phyloP scores from a whole-genome alignment of 2,888 invertebrate species.

The Zaprionus lineosus region DNA sequence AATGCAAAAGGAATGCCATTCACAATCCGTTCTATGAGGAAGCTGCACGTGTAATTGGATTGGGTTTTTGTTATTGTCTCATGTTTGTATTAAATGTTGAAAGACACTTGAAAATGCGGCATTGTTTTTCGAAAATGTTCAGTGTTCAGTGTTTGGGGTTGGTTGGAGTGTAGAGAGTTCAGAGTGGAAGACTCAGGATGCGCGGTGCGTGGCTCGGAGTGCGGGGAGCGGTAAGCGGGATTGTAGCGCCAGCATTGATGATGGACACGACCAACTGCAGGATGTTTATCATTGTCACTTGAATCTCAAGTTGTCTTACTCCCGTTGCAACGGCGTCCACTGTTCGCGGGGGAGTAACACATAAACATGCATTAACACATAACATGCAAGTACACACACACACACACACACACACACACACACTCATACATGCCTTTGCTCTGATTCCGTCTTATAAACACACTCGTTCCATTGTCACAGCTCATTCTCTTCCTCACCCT shows the following conservation, averaged over 20 bases:
- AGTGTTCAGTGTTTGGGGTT: background rate
- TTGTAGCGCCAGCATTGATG: conserved; percentile 46
- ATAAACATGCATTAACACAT: too few species aligned
- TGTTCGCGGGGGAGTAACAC: conserved; percentile 50
- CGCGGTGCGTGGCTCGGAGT: too few species aligned
- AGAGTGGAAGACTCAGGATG: too few species aligned
- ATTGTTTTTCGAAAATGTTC: conserved; percentile 1
- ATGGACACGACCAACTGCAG: conserved; percentile 68
- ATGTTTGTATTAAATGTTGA: conserved; percentile 31
- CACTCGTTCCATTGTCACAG: conserved; percentile 27
- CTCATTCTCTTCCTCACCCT: too few species aligned
- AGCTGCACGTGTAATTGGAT: conserved; percentile 14
- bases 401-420: conserved; percentile 4
- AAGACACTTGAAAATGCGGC: conserved; percentile 56
- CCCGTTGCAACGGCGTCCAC: conserved; percentile 33
- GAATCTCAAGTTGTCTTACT: conserved; percentile 65
- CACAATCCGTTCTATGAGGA: conserved; percentile 5
- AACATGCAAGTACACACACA: too few species aligned
- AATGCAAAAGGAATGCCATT: background rate
- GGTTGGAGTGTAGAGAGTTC: background rate
- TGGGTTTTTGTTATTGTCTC: conserved; percentile 3
- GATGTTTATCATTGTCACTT: conserved; percentile 74
- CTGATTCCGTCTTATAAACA: conserved; percentile 21
- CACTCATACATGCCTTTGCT: conserved; percentile 20
- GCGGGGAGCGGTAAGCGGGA: too few species aligned